Percentiles rank a stretch among this genome's conserved stretches.
phyloP scores from a whole-genome alignment of 2,888 invertebrate species.

The Nasonovia ribisnigri region DNA sequence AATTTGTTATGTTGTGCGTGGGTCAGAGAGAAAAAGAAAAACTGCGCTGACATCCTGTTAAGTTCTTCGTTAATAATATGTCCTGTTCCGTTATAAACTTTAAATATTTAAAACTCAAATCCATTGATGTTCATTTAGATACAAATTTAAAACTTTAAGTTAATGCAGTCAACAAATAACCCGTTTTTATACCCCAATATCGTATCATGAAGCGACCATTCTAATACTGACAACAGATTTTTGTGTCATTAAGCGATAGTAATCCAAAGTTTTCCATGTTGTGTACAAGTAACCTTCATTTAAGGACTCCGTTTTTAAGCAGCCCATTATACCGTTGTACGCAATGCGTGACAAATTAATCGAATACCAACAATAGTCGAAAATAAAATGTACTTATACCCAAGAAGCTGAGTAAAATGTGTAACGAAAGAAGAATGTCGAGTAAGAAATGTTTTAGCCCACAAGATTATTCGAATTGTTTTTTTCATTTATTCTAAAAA shows the following conservation, averaged over 20 bases:
- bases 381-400: neutral
- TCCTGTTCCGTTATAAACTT: neutral
- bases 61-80: neutral
- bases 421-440: too few relatives aligned
- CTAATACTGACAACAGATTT: slow-evolving; percentile 25
- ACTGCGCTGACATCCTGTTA: neutral
- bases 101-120: neutral
- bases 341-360: neutral
- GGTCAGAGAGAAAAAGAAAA: too few relatives aligned
- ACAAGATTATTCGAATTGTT: neutral
- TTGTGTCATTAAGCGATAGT: neutral
- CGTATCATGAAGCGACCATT: neutral
- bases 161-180: neutral
- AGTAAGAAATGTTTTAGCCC: neutral
- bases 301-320: neutral
- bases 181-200: neutral
- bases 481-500: neutral
- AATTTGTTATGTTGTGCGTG: too few relatives aligned
- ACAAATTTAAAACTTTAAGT: neutral
- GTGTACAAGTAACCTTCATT: neutral
- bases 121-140: neutral
- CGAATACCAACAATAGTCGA: neutral
- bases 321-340: neutral
- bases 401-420: neutral
- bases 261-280: neutral